Conservation (phyloP, 2,113 vertebrate species). For the Arothron firmamentum region DNA sequence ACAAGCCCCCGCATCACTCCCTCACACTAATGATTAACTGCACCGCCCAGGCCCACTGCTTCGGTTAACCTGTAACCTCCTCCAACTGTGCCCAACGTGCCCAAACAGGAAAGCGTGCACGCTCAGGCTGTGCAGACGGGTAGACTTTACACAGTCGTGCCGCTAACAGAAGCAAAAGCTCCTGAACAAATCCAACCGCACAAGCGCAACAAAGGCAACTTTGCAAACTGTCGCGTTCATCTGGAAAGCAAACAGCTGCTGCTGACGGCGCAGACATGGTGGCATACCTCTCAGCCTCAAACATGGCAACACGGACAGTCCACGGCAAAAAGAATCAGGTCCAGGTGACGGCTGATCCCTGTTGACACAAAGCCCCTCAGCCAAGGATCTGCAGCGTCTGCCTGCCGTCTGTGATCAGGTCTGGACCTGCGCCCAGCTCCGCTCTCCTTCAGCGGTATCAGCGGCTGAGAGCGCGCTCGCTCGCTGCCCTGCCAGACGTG, state of each 20-base stretch:
- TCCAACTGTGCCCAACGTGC: conserved; percentile 36
- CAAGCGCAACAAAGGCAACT: conserved; percentile 7
- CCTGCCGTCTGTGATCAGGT: conserved; percentile 26
- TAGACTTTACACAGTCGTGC: conserved; percentile 24
- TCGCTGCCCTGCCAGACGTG: conserved; percentile 9
- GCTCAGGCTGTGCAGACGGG: conserved; percentile 4
- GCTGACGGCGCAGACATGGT: not conserved
- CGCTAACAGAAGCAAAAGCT: conserved; percentile 8
- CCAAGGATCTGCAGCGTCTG: conserved; percentile 26
- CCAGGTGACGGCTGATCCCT: conserved; percentile 36
- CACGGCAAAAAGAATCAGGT: conserved; percentile 37
- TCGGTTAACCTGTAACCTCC: conserved; percentile 61
- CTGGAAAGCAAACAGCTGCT: conserved; percentile 1
- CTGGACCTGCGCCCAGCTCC: conserved; percentile 10
- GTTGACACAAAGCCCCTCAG: conserved; percentile 32
- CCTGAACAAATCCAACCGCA: conserved; percentile 2
- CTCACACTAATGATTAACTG: conserved; percentile 31
- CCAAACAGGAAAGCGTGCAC: conserved; percentile 47
- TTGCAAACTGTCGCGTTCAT: conserved; percentile 8
- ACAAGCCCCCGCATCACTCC: not conserved
- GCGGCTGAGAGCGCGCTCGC: conserved; percentile 19
- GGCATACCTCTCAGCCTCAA: conserved; percentile 69
- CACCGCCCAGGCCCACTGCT: conserved; percentile 16
- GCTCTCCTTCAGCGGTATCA: conserved; percentile 17
- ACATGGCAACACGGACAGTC: conserved; percentile 53